Percentiles rank a stretch among this genome's conserved stretches.
Evolutionary conservation across 2,113 vertebrate genomes (phyloP).

Genomic region (Nannobrachium achirus): DNA sequence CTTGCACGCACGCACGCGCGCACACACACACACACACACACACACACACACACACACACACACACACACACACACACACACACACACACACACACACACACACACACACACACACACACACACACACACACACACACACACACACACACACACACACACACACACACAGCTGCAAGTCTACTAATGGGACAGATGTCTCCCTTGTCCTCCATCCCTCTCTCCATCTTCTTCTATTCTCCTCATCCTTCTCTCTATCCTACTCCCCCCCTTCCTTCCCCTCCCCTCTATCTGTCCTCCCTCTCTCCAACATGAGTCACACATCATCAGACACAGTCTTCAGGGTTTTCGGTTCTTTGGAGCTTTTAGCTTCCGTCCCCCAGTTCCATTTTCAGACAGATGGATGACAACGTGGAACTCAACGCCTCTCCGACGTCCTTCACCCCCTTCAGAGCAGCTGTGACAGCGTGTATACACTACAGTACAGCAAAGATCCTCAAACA

Average conservation of each 20-base stretch:
- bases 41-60: no score
- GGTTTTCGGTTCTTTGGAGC: constrained; percentile 2
- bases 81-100: no score
- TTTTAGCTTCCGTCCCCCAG: constrained; percentile 17
- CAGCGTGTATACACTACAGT: no score
- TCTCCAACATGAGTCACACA: constrained; percentile 16
- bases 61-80: no score
- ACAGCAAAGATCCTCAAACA: no score
- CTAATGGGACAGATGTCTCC: constrained; percentile 22
- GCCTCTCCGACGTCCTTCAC: no score
- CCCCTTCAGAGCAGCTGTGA: no score
- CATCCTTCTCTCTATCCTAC: background rate
- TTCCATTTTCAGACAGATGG: constrained; percentile 1
- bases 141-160: background rate
- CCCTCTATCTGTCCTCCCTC: background rate
- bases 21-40: no score
- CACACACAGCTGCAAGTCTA: constrained; percentile 12
- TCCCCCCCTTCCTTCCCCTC: background rate
- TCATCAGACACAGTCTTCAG: constrained; percentile 7
- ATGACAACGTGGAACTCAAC: background rate
- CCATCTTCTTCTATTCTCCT: background rate
- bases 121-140: background rate
- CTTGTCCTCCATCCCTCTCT: background rate
- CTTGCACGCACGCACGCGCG: no score
- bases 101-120: constrained; percentile 4